These are phyloP conservation scores for Selene dorsalis DNA, from an alignment of 2,797 vertebrate genomes.

Conservation along the genomic window DNA sequence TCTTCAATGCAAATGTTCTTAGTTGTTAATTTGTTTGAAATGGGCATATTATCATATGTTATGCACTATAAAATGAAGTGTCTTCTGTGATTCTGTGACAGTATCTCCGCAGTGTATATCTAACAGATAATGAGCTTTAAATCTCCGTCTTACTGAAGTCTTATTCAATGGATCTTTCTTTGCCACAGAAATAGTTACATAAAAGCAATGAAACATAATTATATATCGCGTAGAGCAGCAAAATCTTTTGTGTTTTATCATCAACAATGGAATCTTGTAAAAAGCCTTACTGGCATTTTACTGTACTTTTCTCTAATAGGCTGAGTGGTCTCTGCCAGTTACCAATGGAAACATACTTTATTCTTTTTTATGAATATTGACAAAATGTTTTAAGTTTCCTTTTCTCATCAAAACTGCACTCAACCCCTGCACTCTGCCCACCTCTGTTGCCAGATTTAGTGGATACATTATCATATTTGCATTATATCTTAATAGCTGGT, in stretches of 20 bases:
- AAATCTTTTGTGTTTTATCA: slow-evolving; percentile 3
- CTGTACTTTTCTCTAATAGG: slow-evolving; percentile 15
- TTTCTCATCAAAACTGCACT: slow-evolving; percentile 29
- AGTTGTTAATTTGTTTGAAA: not conserved
- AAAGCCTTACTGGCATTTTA: slow-evolving; percentile 27
- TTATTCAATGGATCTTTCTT: not conserved
- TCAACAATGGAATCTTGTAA: slow-evolving; percentile 1
- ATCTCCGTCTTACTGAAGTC: not conserved
- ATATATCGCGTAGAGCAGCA: not conserved
- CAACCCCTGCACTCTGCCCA: slow-evolving; percentile 39
- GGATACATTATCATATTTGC: slow-evolving; percentile 45
- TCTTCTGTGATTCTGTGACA: not conserved
- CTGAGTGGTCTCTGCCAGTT: slow-evolving; percentile 49
- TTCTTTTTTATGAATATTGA: slow-evolving; percentile 27
- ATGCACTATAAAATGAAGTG: not conserved
- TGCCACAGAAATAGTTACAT: not conserved
- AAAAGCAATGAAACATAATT: not conserved
- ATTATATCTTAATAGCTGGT: slow-evolving; percentile 38
- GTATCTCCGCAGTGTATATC: not conserved
- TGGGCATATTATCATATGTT: not conserved
- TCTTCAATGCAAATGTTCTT: slow-evolving; percentile 13
- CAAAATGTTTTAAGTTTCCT: slow-evolving; percentile 48
- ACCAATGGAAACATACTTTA: slow-evolving; percentile 50
- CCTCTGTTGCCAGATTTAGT: slow-evolving; percentile 18
- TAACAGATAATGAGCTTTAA: not conserved